Percentiles rank a stretch among this genome's conserved stretches.
Evolutionary conservation across 2,113 vertebrate genomes (phyloP).

Genomic region (Ammodytes marinus): DNA sequence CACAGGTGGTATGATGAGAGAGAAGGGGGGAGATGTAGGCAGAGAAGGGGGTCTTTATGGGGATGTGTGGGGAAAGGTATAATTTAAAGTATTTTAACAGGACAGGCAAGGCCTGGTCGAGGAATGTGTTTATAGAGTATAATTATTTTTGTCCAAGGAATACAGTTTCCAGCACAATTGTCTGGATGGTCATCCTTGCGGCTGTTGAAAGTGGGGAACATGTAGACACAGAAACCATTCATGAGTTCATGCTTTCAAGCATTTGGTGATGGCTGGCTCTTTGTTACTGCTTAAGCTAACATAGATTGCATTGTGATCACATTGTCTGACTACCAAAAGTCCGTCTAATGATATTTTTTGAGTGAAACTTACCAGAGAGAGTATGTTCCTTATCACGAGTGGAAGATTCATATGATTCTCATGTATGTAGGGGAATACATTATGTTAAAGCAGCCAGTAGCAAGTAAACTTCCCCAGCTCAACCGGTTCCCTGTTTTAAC

Average conservation of each 20-base stretch:
- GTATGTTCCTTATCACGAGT: no score
- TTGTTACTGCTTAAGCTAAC: no score
- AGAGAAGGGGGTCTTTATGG: slow-evolving; percentile 11
- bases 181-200: neutral
- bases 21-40: neutral
- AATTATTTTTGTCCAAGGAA: slow-evolving; percentile 42
- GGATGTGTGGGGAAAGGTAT: slow-evolving; percentile 48
- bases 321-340: no score
- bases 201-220: neutral
- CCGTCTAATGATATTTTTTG: no score
- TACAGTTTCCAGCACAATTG: slow-evolving; percentile 21
- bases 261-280: neutral
- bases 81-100: slow-evolving; percentile 67
- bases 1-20: slow-evolving; percentile 55
- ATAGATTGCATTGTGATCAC: neutral
- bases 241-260: neutral
- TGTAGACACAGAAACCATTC: neutral
- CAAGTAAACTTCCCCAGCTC: no score
- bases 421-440: no score
- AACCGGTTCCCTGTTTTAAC: no score
- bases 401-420: no score
- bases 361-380: no score
- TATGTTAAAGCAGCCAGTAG: no score
- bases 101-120: slow-evolving; percentile 24
- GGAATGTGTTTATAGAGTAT: slow-evolving; percentile 56